Base-by-base conservation (phyloP, 2,888 invertebrate genomes). In the Folsomia candida region DNA sequence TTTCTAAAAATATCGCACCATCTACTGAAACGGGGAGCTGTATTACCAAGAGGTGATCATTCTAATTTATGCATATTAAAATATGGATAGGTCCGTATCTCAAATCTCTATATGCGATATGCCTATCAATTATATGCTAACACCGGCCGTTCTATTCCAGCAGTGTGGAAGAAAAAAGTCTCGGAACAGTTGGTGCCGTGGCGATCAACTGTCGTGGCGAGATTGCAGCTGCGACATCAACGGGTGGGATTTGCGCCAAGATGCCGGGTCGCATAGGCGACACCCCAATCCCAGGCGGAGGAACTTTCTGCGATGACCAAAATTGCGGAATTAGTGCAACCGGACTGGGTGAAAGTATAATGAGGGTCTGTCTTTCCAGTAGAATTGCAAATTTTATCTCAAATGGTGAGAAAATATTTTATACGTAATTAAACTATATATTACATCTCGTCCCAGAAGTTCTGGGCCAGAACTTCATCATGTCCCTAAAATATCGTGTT, bases 141-240 rank as follows among this genome's bases (percentile, higher is more conserved):
- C n/a, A n/a, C n/a, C n/a, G n/a, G n/a, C n/a, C n/a, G n/a, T n/a
- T n/a, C n/a, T n/a, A n/a, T n/a, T n/a, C n/a, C n/a, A n/a, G n/a
- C n/a, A n/a, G n/a, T n/a, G n/a, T n/a, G n/a, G n/a, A n/a, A n/a
- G n/a, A n/a, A 2, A 65, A 22, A 3, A 67, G 37, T 70, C 88
- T 89, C 51, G 92, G 91, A 3, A 94, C 93, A 0, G 93, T 94
- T 0, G 93, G 93, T 1, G 92, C 92, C 2, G 91, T 93, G 1
- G 93, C 91, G 0, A 84, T 94, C 25, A 92, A 93, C 82, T 81
- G 82, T 0, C 79, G 85, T 18, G 93, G 93, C 0, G 88, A 89
- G 79, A 84, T 93, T 63, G 92, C 91, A 0, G 91, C 88, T 1
- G 93, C 90, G 0, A 93, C 93, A 0, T 93, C 93, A 1, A 94